Base-by-base conservation (phyloP, 2,113 vertebrate species). In the Erythrolamprus reginae region DNA sequence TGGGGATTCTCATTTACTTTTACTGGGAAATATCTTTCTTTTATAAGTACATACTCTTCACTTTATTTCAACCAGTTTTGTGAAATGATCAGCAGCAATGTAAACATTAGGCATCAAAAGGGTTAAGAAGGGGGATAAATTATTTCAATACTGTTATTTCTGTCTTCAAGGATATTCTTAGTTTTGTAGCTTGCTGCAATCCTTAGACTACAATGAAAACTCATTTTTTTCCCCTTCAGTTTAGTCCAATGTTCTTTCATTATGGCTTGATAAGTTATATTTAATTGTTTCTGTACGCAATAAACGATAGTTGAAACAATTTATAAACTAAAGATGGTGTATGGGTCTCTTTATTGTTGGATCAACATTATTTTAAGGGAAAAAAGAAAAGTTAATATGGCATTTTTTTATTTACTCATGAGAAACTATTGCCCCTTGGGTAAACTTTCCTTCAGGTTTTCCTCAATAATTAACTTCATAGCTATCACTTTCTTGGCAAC, bases 51-150 rank as follows among this genome's bases (percentile, higher is more conserved):
- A 95, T 33, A 86, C 70, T 86, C 24, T 61, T 89, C 42, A 21
- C 90, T 12, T 3, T 33, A n/a, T 58, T 56, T 82, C 9, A 24
- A 28, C 88, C 88, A 90, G 23, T 1, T 91, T 65, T 17, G 82
- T 87, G 48, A 42, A 89, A 53, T n/a, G 45, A 84, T 24, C 17
- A 58, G 28, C 26, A 84, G 26, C 77, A 55, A 47, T 17, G 4
- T 45, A 61, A 91, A 51, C 26, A 1, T 48, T 50, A 24, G 26
- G 15, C 21, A 91, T 82, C 70, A 95, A 92, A 88, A 58, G 77
- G 89, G 93, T 93, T 50, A 55, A 58, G 87, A 23, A 91, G 55
- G 87, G 56, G 42, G 91, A 91, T 87, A 1, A 15, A 90, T 92
- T 33, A 61, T 52, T 50, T 84, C 53, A 38, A 61, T 58, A 58